A percentile compares a stretch with the other conserved stretches of the same genome.
These are phyloP conservation scores for Momotus momota DNA, from an alignment of 2,797 vertebrate genomes.

Conservation along the genomic window DNA sequence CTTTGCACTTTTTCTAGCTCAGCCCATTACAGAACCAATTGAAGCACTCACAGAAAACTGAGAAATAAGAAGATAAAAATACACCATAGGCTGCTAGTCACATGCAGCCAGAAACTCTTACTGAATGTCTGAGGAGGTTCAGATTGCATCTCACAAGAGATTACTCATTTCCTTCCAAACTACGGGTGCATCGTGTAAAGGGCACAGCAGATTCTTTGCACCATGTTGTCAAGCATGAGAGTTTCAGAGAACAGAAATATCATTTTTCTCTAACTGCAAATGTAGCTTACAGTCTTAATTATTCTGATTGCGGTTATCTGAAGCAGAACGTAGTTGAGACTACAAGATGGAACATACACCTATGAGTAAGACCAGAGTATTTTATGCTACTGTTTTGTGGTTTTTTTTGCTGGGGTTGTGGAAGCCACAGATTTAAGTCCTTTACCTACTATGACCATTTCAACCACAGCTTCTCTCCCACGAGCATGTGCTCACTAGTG, in stretches of 20 bases:
- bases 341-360: neutral
- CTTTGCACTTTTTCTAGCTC: neutral
- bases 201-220: neutral
- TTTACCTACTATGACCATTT: neutral
- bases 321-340: neutral
- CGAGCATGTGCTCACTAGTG: rapidly evolving
- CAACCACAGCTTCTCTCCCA: neutral
- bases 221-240: neutral
- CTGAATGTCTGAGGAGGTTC: neutral
- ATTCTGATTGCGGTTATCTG: neutral
- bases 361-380: neutral
- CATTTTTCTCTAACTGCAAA: neutral
- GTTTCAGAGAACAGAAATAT: neutral
- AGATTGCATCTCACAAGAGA: neutral
- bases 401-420: neutral
- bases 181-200: neutral
- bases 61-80: neutral
- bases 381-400: neutral
- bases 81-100: neutral
- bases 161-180: neutral
- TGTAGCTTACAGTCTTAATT: neutral
- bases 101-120: neutral
- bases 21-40: neutral
- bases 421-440: neutral
- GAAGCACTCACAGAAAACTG: neutral